Percentiles rank a stretch among this genome's conserved stretches.
Conservation (phyloP, 2,113 vertebrate species). For the Chloroceryle aenea region DNA sequence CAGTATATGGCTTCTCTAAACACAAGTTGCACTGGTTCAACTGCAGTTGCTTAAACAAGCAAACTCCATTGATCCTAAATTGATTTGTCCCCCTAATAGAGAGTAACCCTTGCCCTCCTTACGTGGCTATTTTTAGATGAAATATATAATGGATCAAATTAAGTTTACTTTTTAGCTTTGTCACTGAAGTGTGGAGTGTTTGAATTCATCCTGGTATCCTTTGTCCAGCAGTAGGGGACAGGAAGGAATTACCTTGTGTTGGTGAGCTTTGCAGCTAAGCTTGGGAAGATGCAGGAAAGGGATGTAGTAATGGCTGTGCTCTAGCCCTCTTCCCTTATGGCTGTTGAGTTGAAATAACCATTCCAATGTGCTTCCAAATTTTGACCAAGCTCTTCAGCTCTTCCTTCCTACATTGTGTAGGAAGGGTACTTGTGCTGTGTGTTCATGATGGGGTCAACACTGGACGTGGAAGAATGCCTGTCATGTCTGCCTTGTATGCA, state of each 20-base stretch:
- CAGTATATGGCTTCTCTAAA: background rate
- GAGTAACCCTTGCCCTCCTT: background rate
- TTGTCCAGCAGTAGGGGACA: background rate
- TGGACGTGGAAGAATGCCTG: background rate
- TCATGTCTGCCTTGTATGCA: rapidly evolving
- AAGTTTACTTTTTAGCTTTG: background rate
- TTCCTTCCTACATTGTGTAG: background rate
- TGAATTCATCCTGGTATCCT: background rate
- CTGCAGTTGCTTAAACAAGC: slow-evolving; percentile 6
- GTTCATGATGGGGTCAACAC: background rate
- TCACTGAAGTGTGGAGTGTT: background rate
- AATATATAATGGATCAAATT: background rate
- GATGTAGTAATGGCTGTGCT: background rate
- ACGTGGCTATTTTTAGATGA: background rate
- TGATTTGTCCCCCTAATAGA: slow-evolving; percentile 29
- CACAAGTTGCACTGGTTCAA: background rate
- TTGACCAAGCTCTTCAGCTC: background rate
- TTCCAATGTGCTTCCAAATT: background rate
- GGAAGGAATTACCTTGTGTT: background rate
- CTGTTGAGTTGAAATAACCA: background rate
- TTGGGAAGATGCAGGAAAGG: background rate
- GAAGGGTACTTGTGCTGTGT: background rate
- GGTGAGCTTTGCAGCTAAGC: background rate
- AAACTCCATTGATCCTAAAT: slow-evolving; percentile 7
- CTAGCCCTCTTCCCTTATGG: rapidly evolving